Conservation (phyloP, 2,113 vertebrate genomes). For the Lepus americanus region DNA sequence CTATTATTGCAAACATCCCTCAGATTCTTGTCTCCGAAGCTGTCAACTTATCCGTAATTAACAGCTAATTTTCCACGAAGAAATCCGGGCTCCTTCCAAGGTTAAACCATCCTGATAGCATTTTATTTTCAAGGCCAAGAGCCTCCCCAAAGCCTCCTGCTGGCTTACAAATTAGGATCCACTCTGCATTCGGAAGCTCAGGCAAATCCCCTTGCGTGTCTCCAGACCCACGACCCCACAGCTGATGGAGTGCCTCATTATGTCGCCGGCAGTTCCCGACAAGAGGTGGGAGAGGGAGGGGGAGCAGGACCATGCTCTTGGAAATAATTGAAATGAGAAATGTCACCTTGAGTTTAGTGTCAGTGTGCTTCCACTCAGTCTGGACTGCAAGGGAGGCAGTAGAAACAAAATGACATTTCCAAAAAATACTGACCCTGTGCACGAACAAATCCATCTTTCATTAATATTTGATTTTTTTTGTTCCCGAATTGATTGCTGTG, state of each 20-base stretch:
- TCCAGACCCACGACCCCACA: slow-evolving; percentile 12
- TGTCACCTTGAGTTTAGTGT: slow-evolving; percentile 71
- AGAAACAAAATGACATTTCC: slow-evolving; percentile 64
- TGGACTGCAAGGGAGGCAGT: slow-evolving; percentile 33
- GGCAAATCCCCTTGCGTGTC: slow-evolving; percentile 5
- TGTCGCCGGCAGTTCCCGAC: slow-evolving; percentile 59
- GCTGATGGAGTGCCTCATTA: slow-evolving; percentile 72
- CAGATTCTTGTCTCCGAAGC: neutral
- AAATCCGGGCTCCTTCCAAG: slow-evolving; percentile 35
- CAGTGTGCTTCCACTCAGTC: slow-evolving; percentile 13
- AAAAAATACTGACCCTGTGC: slow-evolving; percentile 22
- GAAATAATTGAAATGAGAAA: slow-evolving; percentile 80
- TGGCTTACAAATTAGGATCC: slow-evolving; percentile 3
- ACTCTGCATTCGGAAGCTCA: slow-evolving; percentile 15
- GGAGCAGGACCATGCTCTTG: slow-evolving; percentile 43
- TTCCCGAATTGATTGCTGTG: slow-evolving; percentile 25
- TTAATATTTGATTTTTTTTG: slow-evolving; percentile 66
- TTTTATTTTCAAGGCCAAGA: slow-evolving; percentile 2
- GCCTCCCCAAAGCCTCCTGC: neutral
- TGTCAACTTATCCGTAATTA: neutral
- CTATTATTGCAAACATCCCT: neutral
- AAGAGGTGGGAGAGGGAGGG: slow-evolving; percentile 64
- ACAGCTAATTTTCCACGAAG: neutral
- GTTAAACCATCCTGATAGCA: slow-evolving; percentile 4
- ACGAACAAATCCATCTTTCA: slow-evolving; percentile 53